phyloP scores from a whole-genome alignment of 1,140 invertebrate species.

The Drosophila obscura region DNA sequence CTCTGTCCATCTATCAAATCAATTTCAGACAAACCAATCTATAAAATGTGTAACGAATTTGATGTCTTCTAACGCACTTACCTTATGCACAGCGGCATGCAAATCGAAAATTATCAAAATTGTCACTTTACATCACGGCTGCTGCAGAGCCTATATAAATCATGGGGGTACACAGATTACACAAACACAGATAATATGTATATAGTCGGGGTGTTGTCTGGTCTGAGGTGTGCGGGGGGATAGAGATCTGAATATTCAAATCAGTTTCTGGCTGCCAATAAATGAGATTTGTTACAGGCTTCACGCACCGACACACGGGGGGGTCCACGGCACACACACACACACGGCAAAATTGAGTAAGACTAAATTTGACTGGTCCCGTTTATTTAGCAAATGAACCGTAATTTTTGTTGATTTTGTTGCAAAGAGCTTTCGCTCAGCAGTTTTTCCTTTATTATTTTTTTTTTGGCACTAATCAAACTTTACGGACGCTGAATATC shows the following conservation, averaged over 20 bases:
- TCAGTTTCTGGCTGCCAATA: constrained; percentile 59
- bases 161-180: constrained; percentile 30
- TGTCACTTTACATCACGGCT: constrained; percentile 73
- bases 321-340: constrained; percentile 5
- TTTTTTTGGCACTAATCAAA: constrained; percentile 32
- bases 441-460: constrained; percentile 8
- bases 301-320: constrained; percentile 14
- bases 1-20: constrained; percentile 2
- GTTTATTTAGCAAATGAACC: constrained; percentile 59
- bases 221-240: constrained; percentile 10
- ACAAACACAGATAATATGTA: constrained; percentile 44
- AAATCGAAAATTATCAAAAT: constrained; percentile 77
- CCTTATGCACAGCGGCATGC: constrained; percentile 69
- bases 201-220: constrained; percentile 30
- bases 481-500: constrained; percentile 3
- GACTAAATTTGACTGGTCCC: constrained; percentile 5
- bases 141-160: constrained; percentile 62
- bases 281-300: constrained; percentile 49
- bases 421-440: neutral
- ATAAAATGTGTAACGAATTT: constrained; percentile 32
- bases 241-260: constrained; percentile 66
- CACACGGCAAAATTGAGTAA: constrained; percentile 6
- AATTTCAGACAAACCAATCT: constrained; percentile 15
- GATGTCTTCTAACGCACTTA: constrained; percentile 41
- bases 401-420: constrained; percentile 44